A percentile compares a stretch with the other conserved stretches of the same genome.
Conservation (phyloP, 35 echinoderm and acorn worm species). For the Heliocidaris tuberculata region DNA sequence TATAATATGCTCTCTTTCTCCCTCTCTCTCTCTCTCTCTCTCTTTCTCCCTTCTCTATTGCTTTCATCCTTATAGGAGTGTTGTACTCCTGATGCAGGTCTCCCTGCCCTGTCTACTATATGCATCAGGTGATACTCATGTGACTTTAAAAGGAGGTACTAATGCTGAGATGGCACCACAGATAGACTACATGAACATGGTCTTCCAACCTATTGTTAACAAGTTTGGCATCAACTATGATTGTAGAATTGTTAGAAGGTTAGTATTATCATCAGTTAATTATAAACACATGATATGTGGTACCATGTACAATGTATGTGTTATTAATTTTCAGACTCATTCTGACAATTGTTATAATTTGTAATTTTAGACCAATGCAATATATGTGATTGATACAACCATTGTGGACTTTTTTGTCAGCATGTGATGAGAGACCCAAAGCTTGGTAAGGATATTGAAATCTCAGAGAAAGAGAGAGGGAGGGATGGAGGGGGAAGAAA, state of each 20-base stretch:
- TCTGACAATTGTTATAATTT: background rate
- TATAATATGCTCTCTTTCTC: too few species aligned
- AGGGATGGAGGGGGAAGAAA: background rate
- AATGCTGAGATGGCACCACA: conserved; percentile 99
- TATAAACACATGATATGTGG: background rate
- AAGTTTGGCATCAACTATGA: conserved; percentile 79
- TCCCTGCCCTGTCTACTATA: conserved; percentile 89
- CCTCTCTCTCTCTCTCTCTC: too few species aligned
- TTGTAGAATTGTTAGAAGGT: conserved; percentile 82
- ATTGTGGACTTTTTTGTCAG: too few species aligned
- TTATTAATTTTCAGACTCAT: background rate
- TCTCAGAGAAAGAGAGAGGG: background rate
- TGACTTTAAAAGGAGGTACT: conserved; percentile 90
- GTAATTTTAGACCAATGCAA: too few species aligned
- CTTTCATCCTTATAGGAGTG: conserved; percentile 69
- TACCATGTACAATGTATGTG: background rate
- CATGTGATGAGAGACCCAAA: too few species aligned
- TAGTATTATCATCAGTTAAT: background rate
- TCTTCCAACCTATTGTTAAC: conserved; percentile 76
- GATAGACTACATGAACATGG: conserved; percentile 89
- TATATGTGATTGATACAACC: too few species aligned
- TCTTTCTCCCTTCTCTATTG: background rate
- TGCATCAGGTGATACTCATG: conserved; percentile 67
- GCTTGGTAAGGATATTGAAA: too few species aligned
- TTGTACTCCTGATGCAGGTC: conserved; percentile 83